Evolutionary conservation across 1,140 invertebrate species (phyloP).

Genomic region (Leptinotarsa undecemlineata): DNA sequence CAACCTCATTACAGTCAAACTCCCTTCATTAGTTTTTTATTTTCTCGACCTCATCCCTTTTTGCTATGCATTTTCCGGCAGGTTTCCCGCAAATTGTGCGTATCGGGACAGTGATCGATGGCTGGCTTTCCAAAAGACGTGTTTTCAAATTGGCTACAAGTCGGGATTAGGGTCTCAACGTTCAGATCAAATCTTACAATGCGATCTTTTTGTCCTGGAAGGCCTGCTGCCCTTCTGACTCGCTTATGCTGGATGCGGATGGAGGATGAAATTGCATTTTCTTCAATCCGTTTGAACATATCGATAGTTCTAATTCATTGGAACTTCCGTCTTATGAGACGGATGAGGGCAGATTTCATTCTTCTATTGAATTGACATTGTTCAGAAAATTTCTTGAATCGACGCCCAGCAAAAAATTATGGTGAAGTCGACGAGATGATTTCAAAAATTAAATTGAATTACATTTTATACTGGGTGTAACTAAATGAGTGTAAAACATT

Average conservation of each 20-base stretch:
- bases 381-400: too few species aligned
- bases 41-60: neutral
- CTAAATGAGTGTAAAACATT: too few species aligned
- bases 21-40: constrained; percentile 6
- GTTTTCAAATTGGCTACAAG: constrained; percentile 23
- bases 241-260: neutral
- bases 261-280: neutral
- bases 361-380: too few species aligned
- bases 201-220: constrained; percentile 12
- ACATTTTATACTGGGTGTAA: too few species aligned
- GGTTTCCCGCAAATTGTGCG: constrained; percentile 14
- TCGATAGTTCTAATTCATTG: too few species aligned
- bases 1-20: too few species aligned
- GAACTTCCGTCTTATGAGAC: too few species aligned
- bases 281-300: neutral
- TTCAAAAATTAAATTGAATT: too few species aligned
- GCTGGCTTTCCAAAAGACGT: constrained; percentile 15
- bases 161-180: constrained; percentile 9
- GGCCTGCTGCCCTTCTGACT: constrained; percentile 9
- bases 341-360: too few species aligned
- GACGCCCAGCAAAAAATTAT: too few species aligned
- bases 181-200: constrained; percentile 21
- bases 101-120: constrained; percentile 22
- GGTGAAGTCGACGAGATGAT: too few species aligned
- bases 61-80: constrained; percentile 5